Conservation (phyloP, 2,888 invertebrate genomes). For the Apodemia hepburni region DNA sequence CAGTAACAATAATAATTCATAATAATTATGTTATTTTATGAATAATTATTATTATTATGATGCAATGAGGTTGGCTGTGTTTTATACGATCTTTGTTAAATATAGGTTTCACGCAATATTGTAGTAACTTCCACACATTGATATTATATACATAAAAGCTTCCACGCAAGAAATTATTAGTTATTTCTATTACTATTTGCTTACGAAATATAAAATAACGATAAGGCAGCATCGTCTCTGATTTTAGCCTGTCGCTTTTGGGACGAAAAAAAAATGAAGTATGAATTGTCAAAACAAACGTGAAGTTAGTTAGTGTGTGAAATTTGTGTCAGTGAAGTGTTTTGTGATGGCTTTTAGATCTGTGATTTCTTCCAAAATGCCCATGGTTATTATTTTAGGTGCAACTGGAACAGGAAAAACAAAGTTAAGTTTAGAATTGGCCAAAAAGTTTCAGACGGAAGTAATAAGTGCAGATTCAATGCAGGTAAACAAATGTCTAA, state of each 20-base stretch:
- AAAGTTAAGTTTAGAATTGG: constrained; percentile 95
- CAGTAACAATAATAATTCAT: not conserved
- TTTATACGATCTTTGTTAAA: constrained; percentile 29
- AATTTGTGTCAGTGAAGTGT: constrained; percentile 27
- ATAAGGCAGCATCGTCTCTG: no score
- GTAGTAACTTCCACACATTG: no score
- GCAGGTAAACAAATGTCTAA: constrained; percentile 86
- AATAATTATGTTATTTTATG: constrained; percentile 14
- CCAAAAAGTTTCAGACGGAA: constrained; percentile 91
- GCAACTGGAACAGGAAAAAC: constrained; percentile 99
- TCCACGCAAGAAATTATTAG: no score
- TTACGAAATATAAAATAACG: no score
- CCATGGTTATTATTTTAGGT: constrained; percentile 94
- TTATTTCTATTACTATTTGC: no score
- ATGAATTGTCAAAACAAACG: constrained; percentile 43
- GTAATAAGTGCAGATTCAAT: constrained; percentile 99
- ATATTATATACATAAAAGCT: no score
- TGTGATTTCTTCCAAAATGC: constrained; percentile 68
- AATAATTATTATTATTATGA: not conserved
- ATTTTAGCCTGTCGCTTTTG: no score
- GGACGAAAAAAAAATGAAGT: not conserved
- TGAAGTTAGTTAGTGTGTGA: constrained; percentile 47
- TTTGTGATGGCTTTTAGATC: constrained; percentile 61
- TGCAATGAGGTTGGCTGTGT: constrained; percentile 20
- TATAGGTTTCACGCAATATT: constrained; percentile 31